A percentile compares a stretch with the other conserved stretches of the same genome.
phyloP scores from a whole-genome alignment of 2,797 vertebrate genomes.

The Tarsius wallacei region DNA sequence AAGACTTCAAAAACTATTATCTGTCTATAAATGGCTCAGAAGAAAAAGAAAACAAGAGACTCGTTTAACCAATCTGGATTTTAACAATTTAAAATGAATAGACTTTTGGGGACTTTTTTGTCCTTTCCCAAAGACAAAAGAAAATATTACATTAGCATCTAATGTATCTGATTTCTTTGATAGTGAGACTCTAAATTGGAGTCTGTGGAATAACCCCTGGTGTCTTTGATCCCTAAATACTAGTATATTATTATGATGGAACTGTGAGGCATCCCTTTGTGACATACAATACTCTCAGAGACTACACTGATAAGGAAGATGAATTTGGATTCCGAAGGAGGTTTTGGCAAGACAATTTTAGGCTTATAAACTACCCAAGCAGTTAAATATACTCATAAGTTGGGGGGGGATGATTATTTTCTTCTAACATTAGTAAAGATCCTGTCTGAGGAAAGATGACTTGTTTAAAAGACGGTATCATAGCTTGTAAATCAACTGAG shows the following conservation, averaged over 20 bases:
- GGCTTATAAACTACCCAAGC: background rate
- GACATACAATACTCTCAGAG: background rate
- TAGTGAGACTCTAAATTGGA: background rate
- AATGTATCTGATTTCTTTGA: background rate
- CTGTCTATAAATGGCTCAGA: slow-evolving; percentile 5
- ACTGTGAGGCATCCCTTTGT: background rate
- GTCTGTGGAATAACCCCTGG: background rate
- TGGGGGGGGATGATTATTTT: background rate
- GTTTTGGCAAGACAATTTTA: slow-evolving; percentile 57
- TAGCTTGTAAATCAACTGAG: background rate
- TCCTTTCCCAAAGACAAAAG: slow-evolving; percentile 6
- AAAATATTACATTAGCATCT: background rate
- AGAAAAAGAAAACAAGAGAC: slow-evolving; percentile 42
- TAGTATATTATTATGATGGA: background rate
- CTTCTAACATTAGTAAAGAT: slow-evolving; percentile 55
- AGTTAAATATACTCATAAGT: background rate
- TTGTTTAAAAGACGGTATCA: slow-evolving; percentile 27
- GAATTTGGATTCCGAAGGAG: slow-evolving; percentile 48
- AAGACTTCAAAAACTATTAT: slow-evolving; percentile 4
- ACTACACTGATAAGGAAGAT: slow-evolving; percentile 10
- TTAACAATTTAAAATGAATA: slow-evolving; percentile 52
- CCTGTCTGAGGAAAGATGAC: background rate
- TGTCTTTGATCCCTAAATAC: background rate
- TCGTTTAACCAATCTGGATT: slow-evolving; percentile 35
- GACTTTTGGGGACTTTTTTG: background rate